Base-by-base conservation (phyloP, 1,140 invertebrate species). In the Drosophila prosaltans region DNA sequence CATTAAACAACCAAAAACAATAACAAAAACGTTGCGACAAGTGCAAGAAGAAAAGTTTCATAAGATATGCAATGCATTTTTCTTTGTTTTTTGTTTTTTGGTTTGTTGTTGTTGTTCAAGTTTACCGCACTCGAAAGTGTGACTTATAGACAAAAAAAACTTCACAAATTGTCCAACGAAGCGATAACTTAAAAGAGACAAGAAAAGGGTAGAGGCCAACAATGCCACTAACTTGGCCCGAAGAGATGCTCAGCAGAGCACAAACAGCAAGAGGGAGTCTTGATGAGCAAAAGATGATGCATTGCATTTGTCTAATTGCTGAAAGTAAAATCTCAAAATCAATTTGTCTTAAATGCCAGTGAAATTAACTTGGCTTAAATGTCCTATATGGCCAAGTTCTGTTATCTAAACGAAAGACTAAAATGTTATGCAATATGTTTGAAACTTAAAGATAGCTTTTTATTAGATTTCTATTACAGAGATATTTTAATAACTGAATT, bases 111-210 rank as follows among this genome's bases (percentile, higher is more conserved):
- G 21, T 21, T 8, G 45, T 16, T 21, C 9, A 21, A 7, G 30
- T 16, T 24, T 39, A 36, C 57, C 45, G 16, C 16, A 32, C 48
- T 65, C n/a, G 36, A 67, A 69, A 80, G 77, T 80, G 74, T 80
- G 77, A 80, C 77, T 77, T 77, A 77, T 66, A 80, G 32, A 80
- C 39, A 6, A 24, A 48, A 6, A 24, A 48, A 51, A 51, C 10
- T 51, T 21, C 45, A 51, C 69, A 77, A 80, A 80, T 80, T 73
- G 73, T 70, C 32, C 77, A 80, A 67, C 77, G 77, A 73, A 73
- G 77, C 77, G 70, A 77, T 65, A 65, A 63, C 32, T 24, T 39
- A 24, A 8, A 72, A 68, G 61, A 55, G 39, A 16, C 16, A 59
- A 48, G 26, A 67, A 67, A 28, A 68, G n/a, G 16, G 16, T 16